Conservation (phyloP, 2,888 invertebrate species). For the Dryadula phaetusa region DNA sequence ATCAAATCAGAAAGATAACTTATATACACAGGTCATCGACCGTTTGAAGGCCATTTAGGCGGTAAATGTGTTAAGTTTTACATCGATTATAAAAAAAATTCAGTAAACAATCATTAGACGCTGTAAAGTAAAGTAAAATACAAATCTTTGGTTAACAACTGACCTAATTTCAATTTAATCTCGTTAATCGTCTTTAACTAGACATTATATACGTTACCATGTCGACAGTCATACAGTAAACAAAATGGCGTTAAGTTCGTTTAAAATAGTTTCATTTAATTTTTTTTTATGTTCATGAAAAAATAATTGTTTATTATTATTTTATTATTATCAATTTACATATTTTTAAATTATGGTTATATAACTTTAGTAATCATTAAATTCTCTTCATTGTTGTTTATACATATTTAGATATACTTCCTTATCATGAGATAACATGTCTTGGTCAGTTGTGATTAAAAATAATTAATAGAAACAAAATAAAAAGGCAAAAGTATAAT, state of each 20-base stretch:
- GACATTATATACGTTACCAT: background rate
- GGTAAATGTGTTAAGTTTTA: conserved; percentile 19
- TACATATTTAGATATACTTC: background rate
- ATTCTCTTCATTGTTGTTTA: too few species aligned
- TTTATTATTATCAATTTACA: too few species aligned
- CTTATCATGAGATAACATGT: background rate
- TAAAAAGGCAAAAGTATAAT: background rate
- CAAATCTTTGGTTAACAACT: conserved; percentile 34
- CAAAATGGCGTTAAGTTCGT: too few species aligned
- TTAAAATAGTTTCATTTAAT: too few species aligned
- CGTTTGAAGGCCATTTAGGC: conserved; percentile 18
- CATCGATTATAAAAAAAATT: conserved; percentile 5
- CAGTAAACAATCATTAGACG: conserved; percentile 9
- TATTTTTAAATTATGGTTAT: too few species aligned
- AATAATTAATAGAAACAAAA: background rate
- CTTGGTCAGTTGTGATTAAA: background rate
- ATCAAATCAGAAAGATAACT: conserved; percentile 3
- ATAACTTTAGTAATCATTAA: too few species aligned
- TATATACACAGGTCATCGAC: conserved; percentile 19
- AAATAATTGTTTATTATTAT: too few species aligned
- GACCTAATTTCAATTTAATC: conserved; percentile 29
- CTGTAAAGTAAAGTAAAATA: conserved; percentile 24
- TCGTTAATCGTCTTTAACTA: background rate
- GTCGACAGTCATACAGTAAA: background rate
- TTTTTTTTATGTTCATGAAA: too few species aligned